Evolutionary conservation across 92 coral and sea anemone species (phyloP), one percentile per base, ranked within the genome.

Genomic region (Bergia puertoricense): DNA sequence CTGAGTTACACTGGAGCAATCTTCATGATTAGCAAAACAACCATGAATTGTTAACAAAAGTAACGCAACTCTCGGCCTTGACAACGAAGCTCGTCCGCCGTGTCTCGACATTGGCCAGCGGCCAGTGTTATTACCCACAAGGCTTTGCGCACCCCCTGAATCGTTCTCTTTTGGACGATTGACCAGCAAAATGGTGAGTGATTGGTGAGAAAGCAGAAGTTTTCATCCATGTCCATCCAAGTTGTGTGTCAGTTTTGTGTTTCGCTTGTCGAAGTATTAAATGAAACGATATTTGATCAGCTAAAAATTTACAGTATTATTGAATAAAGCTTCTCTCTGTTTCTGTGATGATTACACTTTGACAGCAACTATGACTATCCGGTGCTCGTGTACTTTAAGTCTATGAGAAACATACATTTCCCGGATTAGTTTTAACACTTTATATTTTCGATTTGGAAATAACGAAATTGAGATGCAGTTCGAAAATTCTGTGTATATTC

Each of bases 131-230:
- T 39, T 43, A 46, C 94, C 97, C 97, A 94, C 73, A 88, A 92
- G 88, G 23, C 95, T 4, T 16, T 91, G 74, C 94, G 83, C 77
- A 44, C 30, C 44, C 39, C 8, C 46, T 81, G 16, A 81, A 50
- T 82, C 94, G 89, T 76, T 79, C 93, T 92, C 94, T 94, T 91
- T 85, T 16, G 73, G 89, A 93, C 88, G 86, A 86, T 59, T 56
- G 41, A 91, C 81, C 97, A 91, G 91, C 94, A 83, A 93, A 87
- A 94, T 94, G 97, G 97, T 94, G 94, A 92, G 97, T 94, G 40
- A 71, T 54, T 46, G 5, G 69, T 22, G 66, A 56, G 8, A 42
- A 39, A 39, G 66, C 43, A 81, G 41, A 73, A 54, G 50, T 89
- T 85, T 85, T 30, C 87, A 94, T 94, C 97, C 87, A 74, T 80